Conservation (phyloP, 2,888 invertebrate genomes). For the Brenthis hecate region DNA sequence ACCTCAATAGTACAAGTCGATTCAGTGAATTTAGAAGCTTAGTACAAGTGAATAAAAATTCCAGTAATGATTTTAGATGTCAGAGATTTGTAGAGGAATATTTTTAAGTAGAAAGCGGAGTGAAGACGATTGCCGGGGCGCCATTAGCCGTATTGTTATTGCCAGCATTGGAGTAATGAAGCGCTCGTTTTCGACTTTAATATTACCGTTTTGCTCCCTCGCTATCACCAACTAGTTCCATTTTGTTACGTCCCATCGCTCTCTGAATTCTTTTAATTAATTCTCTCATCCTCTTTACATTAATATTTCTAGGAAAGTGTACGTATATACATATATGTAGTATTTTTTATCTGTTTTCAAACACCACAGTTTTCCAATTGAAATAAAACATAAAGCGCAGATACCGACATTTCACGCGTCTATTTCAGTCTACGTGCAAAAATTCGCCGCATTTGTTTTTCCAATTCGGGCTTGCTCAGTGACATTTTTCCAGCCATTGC, state of each 20-base stretch:
- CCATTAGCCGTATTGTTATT: slow-evolving; percentile 81
- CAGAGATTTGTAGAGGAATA: slow-evolving; percentile 61
- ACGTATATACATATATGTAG: slow-evolving; percentile 48
- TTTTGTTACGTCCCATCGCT: slow-evolving; percentile 66
- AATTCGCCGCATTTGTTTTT: slow-evolving; percentile 64
- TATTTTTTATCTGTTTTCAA: slow-evolving; percentile 56
- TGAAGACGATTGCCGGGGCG: slow-evolving; percentile 67
- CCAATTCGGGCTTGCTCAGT: slow-evolving; percentile 55
- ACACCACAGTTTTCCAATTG: slow-evolving; percentile 59
- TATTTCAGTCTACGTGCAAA: slow-evolving; percentile 57
- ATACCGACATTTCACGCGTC: slow-evolving; percentile 48
- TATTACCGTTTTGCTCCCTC: slow-evolving; percentile 71
- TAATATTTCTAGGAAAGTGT: slow-evolving; percentile 33
- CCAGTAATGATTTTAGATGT: slow-evolving; percentile 43
- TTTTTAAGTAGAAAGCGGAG: slow-evolving; percentile 67
- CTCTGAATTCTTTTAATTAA: slow-evolving; percentile 66
- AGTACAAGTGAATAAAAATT: slow-evolving; percentile 30
- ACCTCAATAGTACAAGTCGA: neutral
- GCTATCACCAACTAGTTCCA: slow-evolving; percentile 66
- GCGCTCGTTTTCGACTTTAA: slow-evolving; percentile 78
- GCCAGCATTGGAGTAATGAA: slow-evolving; percentile 78
- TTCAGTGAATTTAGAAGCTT: slow-evolving; percentile 9
- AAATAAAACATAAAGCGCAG: slow-evolving; percentile 20
- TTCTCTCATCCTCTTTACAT: slow-evolving; percentile 54
- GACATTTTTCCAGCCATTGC: slow-evolving; percentile 61